phyloP scores from a whole-genome alignment of 37 sponge, comb jelly and placozoan species.

The Crambe crambe region DNA sequence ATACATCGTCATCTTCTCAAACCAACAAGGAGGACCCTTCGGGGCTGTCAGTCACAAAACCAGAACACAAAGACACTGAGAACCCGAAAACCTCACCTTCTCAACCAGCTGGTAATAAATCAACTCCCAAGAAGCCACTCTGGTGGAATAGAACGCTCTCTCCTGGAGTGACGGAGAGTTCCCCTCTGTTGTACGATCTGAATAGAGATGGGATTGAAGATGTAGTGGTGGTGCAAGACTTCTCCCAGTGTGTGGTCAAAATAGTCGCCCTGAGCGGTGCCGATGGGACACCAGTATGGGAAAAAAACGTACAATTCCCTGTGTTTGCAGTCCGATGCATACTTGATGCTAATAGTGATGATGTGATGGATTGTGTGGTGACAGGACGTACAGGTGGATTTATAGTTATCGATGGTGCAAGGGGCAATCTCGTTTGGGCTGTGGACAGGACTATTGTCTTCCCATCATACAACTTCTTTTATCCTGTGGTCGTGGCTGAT shows the following conservation, averaged over 20 bases:
- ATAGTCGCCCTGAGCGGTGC: slow-evolving; percentile 57
- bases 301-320: slow-evolving; percentile 7
- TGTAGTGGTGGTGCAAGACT: slow-evolving; percentile 18
- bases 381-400: slow-evolving; percentile 53
- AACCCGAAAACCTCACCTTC: background rate
- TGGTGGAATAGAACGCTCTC: slow-evolving; percentile 35
- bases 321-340: slow-evolving; percentile 58
- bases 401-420: slow-evolving; percentile 29
- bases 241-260: slow-evolving; percentile 25
- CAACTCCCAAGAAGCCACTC: background rate
- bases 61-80: background rate
- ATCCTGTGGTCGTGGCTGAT: slow-evolving; percentile 60
- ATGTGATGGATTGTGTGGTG: slow-evolving; percentile 55
- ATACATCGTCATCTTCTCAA: no score
- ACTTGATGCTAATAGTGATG: slow-evolving; percentile 65
- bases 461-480: slow-evolving; percentile 64
- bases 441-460: slow-evolving; percentile 33
- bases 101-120: background rate
- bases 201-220: slow-evolving; percentile 62
- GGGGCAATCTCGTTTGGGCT: slow-evolving; percentile 63
- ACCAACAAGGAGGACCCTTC: background rate
- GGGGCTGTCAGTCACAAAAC: background rate
- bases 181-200: slow-evolving; percentile 54
- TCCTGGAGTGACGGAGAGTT: slow-evolving; percentile 28
- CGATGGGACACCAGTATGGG: slow-evolving; percentile 55